phyloP scores from a whole-genome alignment of 2,888 invertebrate genomes.

The Parnassius apollo region DNA sequence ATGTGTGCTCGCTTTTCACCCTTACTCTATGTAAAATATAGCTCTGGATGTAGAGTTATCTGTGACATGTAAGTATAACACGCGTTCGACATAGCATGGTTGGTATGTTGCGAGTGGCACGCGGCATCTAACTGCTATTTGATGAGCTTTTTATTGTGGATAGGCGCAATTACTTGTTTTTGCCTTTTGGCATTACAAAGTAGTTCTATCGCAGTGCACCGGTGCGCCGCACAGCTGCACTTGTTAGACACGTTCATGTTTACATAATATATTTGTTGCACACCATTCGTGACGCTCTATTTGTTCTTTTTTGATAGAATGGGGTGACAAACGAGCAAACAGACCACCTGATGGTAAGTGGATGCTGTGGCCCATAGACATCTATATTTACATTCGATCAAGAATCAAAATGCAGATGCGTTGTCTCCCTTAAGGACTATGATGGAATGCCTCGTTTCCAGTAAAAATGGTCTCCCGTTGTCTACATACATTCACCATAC shows the following conservation, averaged over 20 bases:
- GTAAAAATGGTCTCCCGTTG: too few relatives aligned
- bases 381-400: too few relatives aligned
- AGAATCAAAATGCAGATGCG: too few relatives aligned
- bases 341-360: too few relatives aligned
- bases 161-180: conserved; percentile 16
- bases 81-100: background rate
- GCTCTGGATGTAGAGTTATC: too few relatives aligned
- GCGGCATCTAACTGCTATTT: conserved; percentile 20
- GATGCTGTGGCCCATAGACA: too few relatives aligned
- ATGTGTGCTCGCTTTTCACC: too few relatives aligned
- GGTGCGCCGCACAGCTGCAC: background rate
- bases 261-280: conserved; percentile 2
- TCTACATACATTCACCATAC: too few relatives aligned
- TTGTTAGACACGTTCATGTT: background rate
- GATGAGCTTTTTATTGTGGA: conserved; percentile 19
- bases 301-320: background rate
- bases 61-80: background rate
- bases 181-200: conserved; percentile 16
- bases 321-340: too few relatives aligned
- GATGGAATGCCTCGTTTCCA: too few relatives aligned
- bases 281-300: background rate
- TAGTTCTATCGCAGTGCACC: conserved; percentile 5
- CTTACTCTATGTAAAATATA: too few relatives aligned
- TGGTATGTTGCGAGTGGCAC: conserved; percentile 1
- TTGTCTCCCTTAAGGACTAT: too few relatives aligned